These are phyloP conservation scores for Lepidocyrtoides sp. DNA, from an alignment of 2,888 invertebrate species.

Conservation along the genomic window DNA sequence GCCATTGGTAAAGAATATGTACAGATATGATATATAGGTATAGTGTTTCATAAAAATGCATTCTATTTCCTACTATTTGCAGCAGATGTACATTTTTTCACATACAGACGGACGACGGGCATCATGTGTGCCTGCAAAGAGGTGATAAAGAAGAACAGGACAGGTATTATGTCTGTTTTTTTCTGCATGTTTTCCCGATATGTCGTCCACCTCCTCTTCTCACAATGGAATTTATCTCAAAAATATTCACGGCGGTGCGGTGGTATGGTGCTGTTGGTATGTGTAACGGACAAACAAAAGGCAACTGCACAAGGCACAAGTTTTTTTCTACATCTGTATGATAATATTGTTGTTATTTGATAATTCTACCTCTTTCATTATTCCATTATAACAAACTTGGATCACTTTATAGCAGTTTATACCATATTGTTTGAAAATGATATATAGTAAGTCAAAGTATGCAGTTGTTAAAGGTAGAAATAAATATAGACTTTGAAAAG, in stretches of 20 bases:
- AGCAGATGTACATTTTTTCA: constrained; percentile 36
- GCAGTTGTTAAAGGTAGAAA: background rate
- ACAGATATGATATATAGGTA: background rate
- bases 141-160: constrained; percentile 42
- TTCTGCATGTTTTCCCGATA: constrained; percentile 14
- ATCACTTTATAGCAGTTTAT: background rate
- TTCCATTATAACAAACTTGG: background rate
- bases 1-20: constrained; percentile 18
- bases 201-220: background rate
- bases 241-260: background rate
- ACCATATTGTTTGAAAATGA: background rate
- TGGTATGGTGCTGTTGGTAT: constrained; percentile 1
- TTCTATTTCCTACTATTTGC: background rate
- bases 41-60: background rate
- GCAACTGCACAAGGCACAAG: background rate
- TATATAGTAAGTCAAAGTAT: too few species aligned
- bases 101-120: background rate
- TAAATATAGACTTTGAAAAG: background rate
- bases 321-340: constrained; percentile 17
- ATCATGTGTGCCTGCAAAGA: constrained; percentile 45
- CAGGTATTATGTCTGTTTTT: constrained; percentile 34
- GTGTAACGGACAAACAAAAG: constrained; percentile 13
- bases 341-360: background rate
- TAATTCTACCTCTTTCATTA: background rate
- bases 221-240: constrained; percentile 2